Percentiles rank a stretch among this genome's conserved stretches.
phyloP scores from a whole-genome alignment of 2,113 vertebrate genomes.

The human (Homo sapiens) region DNA sequence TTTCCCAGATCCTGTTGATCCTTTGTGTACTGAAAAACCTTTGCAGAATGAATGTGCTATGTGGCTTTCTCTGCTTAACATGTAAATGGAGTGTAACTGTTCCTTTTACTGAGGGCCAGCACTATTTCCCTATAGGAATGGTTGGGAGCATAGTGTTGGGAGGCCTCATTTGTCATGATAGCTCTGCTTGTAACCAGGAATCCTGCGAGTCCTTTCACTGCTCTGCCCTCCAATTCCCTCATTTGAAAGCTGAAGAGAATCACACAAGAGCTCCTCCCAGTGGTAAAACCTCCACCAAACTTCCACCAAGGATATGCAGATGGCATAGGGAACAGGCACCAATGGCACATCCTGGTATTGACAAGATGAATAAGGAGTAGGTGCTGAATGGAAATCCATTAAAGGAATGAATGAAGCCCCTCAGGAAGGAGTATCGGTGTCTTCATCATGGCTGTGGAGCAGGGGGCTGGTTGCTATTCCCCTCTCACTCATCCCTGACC shows the following conservation, averaged over 20 bases:
- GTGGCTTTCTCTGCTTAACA: neutral
- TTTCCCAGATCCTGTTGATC: neutral
- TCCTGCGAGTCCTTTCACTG: neutral
- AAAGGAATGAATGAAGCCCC: neutral
- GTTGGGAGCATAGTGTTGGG: too few species aligned
- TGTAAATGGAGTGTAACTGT: neutral
- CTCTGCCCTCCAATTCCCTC: neutral
- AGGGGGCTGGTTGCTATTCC: neutral
- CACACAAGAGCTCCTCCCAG: neutral
- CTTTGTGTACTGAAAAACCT: neutral
- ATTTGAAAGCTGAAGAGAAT: neutral
- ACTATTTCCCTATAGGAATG: neutral
- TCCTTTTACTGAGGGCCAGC: neutral
- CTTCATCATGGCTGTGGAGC: neutral
- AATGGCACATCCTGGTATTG: neutral
- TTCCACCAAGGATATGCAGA: neutral
- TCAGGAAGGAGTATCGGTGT: rapidly evolving
- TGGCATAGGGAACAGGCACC: neutral
- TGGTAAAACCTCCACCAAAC: neutral
- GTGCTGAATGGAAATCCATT: neutral
- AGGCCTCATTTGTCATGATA: neutral
- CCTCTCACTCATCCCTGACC: neutral
- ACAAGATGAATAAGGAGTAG: neutral
- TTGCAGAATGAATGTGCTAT: neutral
- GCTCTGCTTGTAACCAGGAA: neutral